Evolutionary conservation across 2,888 invertebrate genomes (phyloP), one percentile per base, ranked within the genome.

Genomic region (Acleris emargana): DNA sequence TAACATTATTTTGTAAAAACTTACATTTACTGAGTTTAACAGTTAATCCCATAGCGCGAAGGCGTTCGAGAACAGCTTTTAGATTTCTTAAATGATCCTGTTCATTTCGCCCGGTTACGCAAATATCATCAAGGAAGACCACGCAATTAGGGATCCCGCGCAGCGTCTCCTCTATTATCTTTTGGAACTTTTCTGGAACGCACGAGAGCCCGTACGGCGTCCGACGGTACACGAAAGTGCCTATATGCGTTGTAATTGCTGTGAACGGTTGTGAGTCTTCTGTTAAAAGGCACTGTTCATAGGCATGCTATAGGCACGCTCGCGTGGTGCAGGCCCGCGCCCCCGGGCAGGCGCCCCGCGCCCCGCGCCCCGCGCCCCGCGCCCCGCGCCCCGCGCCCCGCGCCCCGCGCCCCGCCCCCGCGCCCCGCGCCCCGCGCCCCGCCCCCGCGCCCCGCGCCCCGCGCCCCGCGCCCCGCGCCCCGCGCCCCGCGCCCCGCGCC

Each of bases 131-230:
- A 7, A 69, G 20, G 25, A 70, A 72, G 1, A 70, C 70, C 1
- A 69, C 71, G 0, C 62, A 58, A 1, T 47, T 54, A 4, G 67
- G 64, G 3, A 70, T 47, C 2, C 72, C 74, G 3, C 68, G 60
- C 5, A 72, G 22, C 1, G 64, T 69, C 25, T 67, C 71, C 51
- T 70, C 70, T 68, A 72, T 70, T 5, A 71, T 52, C 38, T 71
- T 73, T 64, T 72, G 72, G 25, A 73, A 67, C 52, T 71, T 73
- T 62, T 72, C 71, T 1, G 74, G 72, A 5, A 74, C 58, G 45
- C 73, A 72, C 11, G 63, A 62, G 6, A 76, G 50, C 1, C 73
- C 72, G 25, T 66, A 71, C 1, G 72, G 72, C 1, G 70, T 72
- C 7, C 73, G 68, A 5, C 58, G 52, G 53, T 72, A 76, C 13